These are phyloP conservation scores for Malaclemys terrapin DNA, from an alignment of 2,113 vertebrate genomes.

Conservation along the genomic window DNA sequence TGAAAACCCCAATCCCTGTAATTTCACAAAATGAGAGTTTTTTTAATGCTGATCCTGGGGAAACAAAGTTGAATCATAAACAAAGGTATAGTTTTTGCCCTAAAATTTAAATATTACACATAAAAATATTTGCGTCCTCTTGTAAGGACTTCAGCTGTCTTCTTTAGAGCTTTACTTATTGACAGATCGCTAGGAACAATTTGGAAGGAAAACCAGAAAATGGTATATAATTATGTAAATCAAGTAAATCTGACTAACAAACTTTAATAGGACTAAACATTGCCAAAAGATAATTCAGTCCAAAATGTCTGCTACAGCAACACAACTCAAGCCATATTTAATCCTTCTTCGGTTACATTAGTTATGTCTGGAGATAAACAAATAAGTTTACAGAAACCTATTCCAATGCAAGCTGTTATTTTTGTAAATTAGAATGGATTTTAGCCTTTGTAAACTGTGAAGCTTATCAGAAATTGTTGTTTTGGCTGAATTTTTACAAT, in stretches of 20 bases:
- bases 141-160: neutral
- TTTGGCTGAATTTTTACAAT: slow-evolving; percentile 18
- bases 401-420: slow-evolving; percentile 18
- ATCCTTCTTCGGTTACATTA: slow-evolving; percentile 59
- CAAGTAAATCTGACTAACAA: slow-evolving; percentile 8
- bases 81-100: neutral
- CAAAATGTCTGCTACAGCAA: slow-evolving; percentile 39
- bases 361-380: slow-evolving; percentile 53
- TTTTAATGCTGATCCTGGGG: neutral
- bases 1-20: neutral
- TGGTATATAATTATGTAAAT: slow-evolving; percentile 23
- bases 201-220: slow-evolving; percentile 26
- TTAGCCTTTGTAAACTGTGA: neutral
- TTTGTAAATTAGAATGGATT: slow-evolving; percentile 37
- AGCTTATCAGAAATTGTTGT: neutral
- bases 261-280: slow-evolving; percentile 12
- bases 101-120: neutral
- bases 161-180: neutral
- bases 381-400: slow-evolving; percentile 52
- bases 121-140: neutral
- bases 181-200: slow-evolving; percentile 10
- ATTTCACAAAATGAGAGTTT: neutral
- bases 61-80: neutral
- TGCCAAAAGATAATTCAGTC: slow-evolving; percentile 47
- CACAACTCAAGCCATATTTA: slow-evolving; percentile 20